Evolutionary conservation across 2,113 vertebrate species (phyloP).

Genomic region (Cathartes aura): DNA sequence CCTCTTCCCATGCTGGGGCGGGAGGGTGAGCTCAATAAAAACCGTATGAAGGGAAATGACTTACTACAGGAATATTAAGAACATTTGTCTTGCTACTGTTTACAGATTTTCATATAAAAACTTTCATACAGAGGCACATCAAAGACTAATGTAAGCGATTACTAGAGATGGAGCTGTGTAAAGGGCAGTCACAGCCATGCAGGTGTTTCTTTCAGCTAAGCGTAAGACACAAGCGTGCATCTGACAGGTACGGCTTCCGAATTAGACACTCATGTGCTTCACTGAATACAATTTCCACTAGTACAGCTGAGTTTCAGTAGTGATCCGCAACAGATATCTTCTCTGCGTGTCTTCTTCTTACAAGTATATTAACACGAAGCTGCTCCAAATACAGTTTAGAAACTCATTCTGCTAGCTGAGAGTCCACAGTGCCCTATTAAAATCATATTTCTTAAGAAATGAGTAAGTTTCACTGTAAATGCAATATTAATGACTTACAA

Average conservation of each 20-base stretch:
- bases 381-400: neutral
- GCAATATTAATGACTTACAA: neutral
- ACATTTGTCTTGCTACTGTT: neutral
- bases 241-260: neutral
- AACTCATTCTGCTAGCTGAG: neutral
- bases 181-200: neutral
- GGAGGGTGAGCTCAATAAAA: neutral
- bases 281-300: neutral
- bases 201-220: neutral
- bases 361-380: neutral
- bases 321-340: neutral
- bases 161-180: neutral
- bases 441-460: neutral
- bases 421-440: neutral
- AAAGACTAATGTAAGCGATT: neutral
- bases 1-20: neutral
- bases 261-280: rapidly evolving
- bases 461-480: neutral
- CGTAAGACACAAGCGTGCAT: neutral
- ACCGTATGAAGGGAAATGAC: neutral
- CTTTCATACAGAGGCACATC: neutral
- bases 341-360: neutral
- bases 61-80: neutral
- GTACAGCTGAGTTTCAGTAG: neutral
- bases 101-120: neutral